Evolutionary conservation across 2,888 invertebrate species (phyloP).

Genomic region (Eristalinus sepulchralis): DNA sequence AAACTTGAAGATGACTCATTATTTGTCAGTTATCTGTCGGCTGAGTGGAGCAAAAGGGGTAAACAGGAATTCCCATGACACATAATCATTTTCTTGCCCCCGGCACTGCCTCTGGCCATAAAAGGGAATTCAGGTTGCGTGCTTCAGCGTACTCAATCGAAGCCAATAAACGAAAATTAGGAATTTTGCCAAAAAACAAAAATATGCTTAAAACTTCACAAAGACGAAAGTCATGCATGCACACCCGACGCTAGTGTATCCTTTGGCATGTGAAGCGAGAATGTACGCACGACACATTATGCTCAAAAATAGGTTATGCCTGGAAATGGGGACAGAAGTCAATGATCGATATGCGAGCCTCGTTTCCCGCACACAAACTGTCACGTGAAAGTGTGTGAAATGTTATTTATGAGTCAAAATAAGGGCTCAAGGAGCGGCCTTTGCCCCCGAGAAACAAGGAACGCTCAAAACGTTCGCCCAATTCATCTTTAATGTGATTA

Average conservation of each 20-base stretch:
- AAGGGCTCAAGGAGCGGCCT: conserved; percentile 40
- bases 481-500: conserved; percentile 60
- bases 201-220: conserved; percentile 3
- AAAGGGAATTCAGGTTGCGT: conserved; percentile 40
- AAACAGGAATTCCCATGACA: conserved; percentile 29
- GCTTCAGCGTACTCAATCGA: conserved; percentile 42
- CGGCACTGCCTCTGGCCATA: background rate
- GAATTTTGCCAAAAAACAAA: conserved; percentile 56
- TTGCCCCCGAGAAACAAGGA: background rate
- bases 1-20: conserved; percentile 35
- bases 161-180: conserved; percentile 52
- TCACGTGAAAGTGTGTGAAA: conserved; percentile 11
- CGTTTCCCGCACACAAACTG: background rate
- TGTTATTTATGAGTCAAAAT: conserved; percentile 44
- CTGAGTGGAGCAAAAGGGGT: background rate
- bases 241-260: background rate
- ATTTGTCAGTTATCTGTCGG: background rate
- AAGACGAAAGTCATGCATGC: background rate
- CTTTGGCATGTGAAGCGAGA: background rate
- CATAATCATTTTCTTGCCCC: conserved; percentile 3
- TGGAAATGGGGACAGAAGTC: conserved; percentile 45
- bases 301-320: conserved; percentile 53
- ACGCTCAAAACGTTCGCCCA: background rate
- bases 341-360: conserved; percentile 56
- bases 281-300: background rate